A percentile compares a stretch with the other conserved stretches of the same genome.
phyloP scores from a whole-genome alignment of 2,888 invertebrate species.

The Blera fallax region DNA sequence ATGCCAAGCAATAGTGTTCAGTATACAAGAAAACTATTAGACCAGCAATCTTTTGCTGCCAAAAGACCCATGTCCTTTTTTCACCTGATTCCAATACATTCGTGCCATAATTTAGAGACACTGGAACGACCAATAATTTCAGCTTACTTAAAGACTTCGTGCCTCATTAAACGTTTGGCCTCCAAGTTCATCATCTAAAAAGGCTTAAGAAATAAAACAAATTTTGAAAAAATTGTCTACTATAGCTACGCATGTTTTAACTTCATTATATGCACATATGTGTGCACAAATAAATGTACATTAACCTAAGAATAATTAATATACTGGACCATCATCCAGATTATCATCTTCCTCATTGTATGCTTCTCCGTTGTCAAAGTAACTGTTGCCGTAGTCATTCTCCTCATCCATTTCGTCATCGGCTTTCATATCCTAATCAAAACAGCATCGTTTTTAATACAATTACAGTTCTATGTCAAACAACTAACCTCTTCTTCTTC shows the following conservation, averaged over 20 bases:
- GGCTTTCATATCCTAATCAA: constrained; percentile 74
- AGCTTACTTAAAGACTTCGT: no score
- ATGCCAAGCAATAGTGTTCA: no score
- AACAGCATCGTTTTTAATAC: background rate
- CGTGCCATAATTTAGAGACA: no score
- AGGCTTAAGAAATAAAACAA: no score
- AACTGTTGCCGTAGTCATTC: constrained; percentile 93
- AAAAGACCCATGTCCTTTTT: no score
- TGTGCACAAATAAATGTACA: background rate
- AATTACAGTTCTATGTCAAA: background rate
- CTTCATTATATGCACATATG: background rate
- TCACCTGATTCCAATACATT: no score
- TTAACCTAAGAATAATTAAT: constrained; percentile 78
- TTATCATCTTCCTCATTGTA: constrained; percentile 94
- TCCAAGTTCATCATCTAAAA: no score
- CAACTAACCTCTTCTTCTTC: constrained; percentile 76
- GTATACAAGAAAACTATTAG: no score
- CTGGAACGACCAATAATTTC: no score
- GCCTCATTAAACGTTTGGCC: no score
- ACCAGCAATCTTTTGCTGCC: no score
- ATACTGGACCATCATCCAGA: constrained; percentile 91
- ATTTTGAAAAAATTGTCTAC: no score
- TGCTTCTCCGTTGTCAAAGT: constrained; percentile 93
- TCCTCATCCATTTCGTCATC: constrained; percentile 95
- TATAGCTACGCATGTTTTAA: background rate